phyloP scores from a whole-genome alignment of 2,113 vertebrate species.

The Dinomys branickii region DNA sequence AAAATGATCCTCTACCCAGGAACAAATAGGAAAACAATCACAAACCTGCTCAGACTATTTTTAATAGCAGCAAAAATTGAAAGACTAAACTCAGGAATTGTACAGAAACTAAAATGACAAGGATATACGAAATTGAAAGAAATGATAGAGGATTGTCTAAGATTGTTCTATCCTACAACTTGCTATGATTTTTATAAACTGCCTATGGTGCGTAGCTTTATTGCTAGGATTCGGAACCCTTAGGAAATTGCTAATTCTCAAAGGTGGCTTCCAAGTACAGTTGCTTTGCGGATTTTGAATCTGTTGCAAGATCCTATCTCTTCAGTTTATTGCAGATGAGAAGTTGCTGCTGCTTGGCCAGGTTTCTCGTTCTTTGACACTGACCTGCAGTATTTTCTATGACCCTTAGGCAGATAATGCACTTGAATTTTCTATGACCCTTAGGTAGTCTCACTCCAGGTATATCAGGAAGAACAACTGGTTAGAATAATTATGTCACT shows the following conservation, averaged over 20 bases:
- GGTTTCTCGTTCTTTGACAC: background rate
- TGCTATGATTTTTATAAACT: background rate
- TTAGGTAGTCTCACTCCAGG: background rate
- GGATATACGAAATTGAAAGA: background rate
- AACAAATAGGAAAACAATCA: background rate
- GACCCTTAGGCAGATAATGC: background rate
- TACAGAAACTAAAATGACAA: background rate
- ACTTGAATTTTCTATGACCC: background rate
- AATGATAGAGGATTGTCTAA: background rate
- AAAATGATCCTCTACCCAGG: background rate
- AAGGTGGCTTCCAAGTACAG: background rate
- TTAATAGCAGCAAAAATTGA: background rate
- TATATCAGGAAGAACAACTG: background rate
- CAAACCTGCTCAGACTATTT: background rate
- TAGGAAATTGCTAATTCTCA: background rate
- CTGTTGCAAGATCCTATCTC: background rate
- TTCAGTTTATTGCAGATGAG: background rate
- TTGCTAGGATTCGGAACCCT: background rate
- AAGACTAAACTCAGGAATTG: background rate
- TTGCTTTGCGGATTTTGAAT: background rate
- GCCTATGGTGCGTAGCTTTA: background rate
- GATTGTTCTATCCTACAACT: background rate
- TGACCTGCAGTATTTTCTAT: background rate
- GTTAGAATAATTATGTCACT: background rate
- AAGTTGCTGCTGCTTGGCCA: background rate